These are phyloP conservation scores for Garra rufa DNA, from an alignment of 2,113 vertebrate species.

Conservation along the genomic window DNA sequence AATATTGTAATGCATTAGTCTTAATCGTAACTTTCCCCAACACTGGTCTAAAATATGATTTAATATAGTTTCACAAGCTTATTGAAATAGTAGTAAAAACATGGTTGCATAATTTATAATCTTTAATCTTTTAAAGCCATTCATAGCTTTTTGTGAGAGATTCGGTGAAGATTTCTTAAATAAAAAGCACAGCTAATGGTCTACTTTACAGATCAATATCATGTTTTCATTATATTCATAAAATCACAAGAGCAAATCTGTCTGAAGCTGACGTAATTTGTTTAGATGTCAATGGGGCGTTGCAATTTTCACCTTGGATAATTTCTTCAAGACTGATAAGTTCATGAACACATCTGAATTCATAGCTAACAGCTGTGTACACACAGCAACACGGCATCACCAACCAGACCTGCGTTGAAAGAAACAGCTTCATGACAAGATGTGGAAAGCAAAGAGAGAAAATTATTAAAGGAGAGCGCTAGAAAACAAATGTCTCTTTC, in stretches of 20 bases:
- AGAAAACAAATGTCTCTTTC: constrained; percentile 48
- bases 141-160: too few relatives aligned
- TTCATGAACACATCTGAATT: constrained; percentile 14
- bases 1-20: too few relatives aligned
- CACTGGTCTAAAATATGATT: not conserved
- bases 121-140: too few relatives aligned
- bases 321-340: constrained; percentile 33
- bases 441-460: constrained; percentile 15
- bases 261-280: not conserved
- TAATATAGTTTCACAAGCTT: not conserved
- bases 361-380: constrained; percentile 37
- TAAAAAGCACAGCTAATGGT: too few relatives aligned
- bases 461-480: constrained; percentile 53
- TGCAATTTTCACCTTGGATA: constrained; percentile 7
- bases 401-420: not conserved
- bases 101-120: too few relatives aligned
- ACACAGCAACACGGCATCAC: not conserved
- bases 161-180: too few relatives aligned
- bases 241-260: not conserved
- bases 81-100: not conserved
- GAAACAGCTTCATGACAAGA: constrained; percentile 14
- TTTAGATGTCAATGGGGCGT: constrained; percentile 17
- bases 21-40: too few relatives aligned
- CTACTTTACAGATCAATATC: too few relatives aligned
- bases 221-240: not conserved